Conservation (phyloP, 2,797 vertebrate species). For the Rhodeus uyekii region DNA sequence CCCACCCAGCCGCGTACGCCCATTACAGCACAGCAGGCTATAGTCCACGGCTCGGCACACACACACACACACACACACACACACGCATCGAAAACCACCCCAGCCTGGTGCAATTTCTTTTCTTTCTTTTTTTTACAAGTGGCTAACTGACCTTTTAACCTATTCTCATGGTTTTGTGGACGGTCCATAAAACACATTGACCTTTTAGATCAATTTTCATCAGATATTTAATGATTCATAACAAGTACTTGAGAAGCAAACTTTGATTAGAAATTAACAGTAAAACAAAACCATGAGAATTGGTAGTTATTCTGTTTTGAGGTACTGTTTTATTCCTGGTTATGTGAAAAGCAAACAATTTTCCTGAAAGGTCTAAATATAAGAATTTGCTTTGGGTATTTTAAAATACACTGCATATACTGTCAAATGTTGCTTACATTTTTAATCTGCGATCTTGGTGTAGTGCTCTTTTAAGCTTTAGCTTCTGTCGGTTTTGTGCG, state of each 20-base stretch:
- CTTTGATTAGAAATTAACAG: not conserved
- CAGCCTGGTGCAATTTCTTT: constrained; percentile 5
- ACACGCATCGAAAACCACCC: constrained; percentile 9
- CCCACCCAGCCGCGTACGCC: constrained; percentile 1
- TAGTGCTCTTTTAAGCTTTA: constrained; percentile 35
- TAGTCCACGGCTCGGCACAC: not conserved
- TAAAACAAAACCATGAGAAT: constrained; percentile 45
- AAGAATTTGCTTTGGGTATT: constrained; percentile 50
- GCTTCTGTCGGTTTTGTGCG: constrained; percentile 34
- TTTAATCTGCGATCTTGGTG: constrained; percentile 46
- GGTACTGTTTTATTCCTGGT: constrained; percentile 33
- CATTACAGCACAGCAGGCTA: constrained; percentile 26
- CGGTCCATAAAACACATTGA: not conserved
- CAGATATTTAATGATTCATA: not conserved
- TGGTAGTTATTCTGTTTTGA: constrained; percentile 38
- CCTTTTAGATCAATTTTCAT: not conserved
- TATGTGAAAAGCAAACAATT: constrained; percentile 48
- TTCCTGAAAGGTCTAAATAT: constrained; percentile 28
- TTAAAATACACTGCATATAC: constrained; percentile 58
- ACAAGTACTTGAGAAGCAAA: not conserved
- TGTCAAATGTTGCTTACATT: constrained; percentile 58
- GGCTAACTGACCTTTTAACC: constrained; percentile 22
- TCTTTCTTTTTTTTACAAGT: not conserved
- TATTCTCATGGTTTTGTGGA: constrained; percentile 36
- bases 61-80: constrained; percentile 7